Conservation (phyloP, 2,113 vertebrate species). For the Macquaria ambigua region DNA sequence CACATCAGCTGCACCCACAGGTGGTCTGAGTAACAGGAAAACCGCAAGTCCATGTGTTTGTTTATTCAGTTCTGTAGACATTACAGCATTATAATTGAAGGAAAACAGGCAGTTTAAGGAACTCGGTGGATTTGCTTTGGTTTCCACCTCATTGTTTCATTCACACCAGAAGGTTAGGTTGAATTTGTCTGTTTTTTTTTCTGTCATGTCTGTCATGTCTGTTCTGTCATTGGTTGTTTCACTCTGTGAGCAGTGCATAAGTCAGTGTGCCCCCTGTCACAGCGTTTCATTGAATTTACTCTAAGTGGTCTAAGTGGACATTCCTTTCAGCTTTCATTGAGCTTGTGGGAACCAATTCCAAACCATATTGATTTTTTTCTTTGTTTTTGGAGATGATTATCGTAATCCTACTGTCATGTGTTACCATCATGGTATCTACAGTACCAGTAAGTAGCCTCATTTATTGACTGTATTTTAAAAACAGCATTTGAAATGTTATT, state of each 20-base stretch:
- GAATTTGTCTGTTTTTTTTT: constrained; percentile 53
- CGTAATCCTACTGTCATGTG: constrained; percentile 47
- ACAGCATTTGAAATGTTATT: background rate
- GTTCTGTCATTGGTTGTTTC: constrained; percentile 71
- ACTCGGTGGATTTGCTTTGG: constrained; percentile 54
- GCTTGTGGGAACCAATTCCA: background rate
- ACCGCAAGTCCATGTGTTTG: constrained; percentile 33
- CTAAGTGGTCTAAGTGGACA: constrained; percentile 16
- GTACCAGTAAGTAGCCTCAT: constrained; percentile 69
- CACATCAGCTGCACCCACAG: constrained; percentile 61
- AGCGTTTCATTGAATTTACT: constrained; percentile 49
- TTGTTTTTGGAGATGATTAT: constrained; percentile 63
- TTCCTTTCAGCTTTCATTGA: constrained; percentile 19
- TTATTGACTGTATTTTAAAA: background rate
- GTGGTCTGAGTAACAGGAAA: constrained; percentile 60
- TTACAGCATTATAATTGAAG: constrained; percentile 66
- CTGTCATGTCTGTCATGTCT: constrained; percentile 52
- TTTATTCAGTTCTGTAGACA: constrained; percentile 66
- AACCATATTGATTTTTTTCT: constrained; percentile 17
- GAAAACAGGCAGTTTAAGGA: constrained; percentile 53
- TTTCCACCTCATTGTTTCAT: constrained; percentile 51
- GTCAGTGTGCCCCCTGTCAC: constrained; percentile 25
- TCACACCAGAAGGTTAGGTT: constrained; percentile 42
- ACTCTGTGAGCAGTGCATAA: constrained; percentile 62
- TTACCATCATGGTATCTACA: constrained; percentile 43